Evolutionary conservation across 2,113 vertebrate species (phyloP), one percentile per base, ranked within the genome.

Genomic region (human (Homo sapiens)): DNA sequence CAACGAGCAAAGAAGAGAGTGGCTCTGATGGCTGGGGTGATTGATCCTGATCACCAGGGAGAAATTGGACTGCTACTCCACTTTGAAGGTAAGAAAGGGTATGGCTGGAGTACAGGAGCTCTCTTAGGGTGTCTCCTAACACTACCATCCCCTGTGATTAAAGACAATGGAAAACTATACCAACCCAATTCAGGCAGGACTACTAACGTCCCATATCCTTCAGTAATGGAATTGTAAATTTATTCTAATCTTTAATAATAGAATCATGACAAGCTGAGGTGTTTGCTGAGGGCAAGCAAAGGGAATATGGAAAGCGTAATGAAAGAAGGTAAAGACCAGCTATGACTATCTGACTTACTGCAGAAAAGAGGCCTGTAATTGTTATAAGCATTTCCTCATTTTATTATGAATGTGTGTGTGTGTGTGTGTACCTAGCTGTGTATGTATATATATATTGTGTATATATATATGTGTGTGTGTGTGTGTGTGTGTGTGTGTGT

Each of bases 91-190:
- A 55, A 85, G 35, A 16, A 78, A 89, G 45, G 55, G 22, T 48
- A 61, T 30, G 27, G 27, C 1, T 45, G 8, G n/a, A 43, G 32
- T 7, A 30, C 23, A 81, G 73, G 50, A 93, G n/a, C 48, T 75
- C 13, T 27, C 38, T 35, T 10, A n/a, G n/a, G 14, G 25, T 32
- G 1, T 66, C 6, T 76, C 75, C 66, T 68, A 88, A 17, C 20
- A 43, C 27, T 85, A 40, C 22, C 40, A 35, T 32, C 13, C 11
- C 32, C 55, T 80, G 45, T 18, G 45, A 45, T 61, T 61, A 76
- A 97, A 85, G 83, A 89, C 72, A 91, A 64, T 16, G 66, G 55
- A 89, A 88, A 90, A 86, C 32, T 66, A 5, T 23, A 92, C 57
- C 48, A 90, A 59, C 40, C 75, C 13, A 84, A 40, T 48, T 90